phyloP scores from a whole-genome alignment of 2,888 invertebrate genomes.

The Tenodera sinensis region DNA sequence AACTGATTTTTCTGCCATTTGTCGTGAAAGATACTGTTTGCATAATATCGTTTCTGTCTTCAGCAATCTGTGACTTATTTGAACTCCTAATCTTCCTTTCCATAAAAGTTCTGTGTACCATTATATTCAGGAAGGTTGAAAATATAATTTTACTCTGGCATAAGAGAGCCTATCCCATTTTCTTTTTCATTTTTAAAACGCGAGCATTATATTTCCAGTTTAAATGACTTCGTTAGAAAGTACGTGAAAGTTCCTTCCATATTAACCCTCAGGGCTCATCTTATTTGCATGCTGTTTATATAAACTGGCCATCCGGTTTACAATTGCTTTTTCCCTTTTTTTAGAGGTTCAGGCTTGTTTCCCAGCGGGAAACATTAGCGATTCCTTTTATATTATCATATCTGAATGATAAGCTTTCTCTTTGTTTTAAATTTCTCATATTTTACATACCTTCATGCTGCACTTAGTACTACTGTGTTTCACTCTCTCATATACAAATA shows the following conservation, averaged over 20 bases:
- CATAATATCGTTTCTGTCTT: too few relatives aligned
- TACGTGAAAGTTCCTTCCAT: neutral
- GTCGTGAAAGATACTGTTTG: too few relatives aligned
- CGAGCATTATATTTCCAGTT: neutral
- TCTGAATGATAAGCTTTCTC: neutral
- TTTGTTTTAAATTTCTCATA: too few relatives aligned
- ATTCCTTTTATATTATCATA: neutral
- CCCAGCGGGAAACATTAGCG: neutral
- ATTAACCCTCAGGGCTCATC: neutral
- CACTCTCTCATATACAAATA: too few relatives aligned
- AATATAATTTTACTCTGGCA: too few relatives aligned
- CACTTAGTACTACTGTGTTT: too few relatives aligned
- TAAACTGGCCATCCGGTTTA: neutral
- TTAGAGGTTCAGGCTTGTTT: neutral
- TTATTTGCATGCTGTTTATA: neutral
- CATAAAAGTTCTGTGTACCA: too few relatives aligned
- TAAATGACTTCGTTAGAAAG: neutral
- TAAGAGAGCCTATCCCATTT: neutral
- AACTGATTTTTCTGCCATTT: too few relatives aligned
- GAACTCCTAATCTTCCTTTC: too few relatives aligned
- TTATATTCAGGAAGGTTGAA: too few relatives aligned
- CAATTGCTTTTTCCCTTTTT: neutral
- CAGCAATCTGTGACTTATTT: too few relatives aligned
- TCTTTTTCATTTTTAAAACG: neutral
- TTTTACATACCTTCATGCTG: too few relatives aligned